These are phyloP conservation scores for Drosophila seguyi DNA, from an alignment of 1,140 invertebrate genomes.

Conservation along the genomic window DNA sequence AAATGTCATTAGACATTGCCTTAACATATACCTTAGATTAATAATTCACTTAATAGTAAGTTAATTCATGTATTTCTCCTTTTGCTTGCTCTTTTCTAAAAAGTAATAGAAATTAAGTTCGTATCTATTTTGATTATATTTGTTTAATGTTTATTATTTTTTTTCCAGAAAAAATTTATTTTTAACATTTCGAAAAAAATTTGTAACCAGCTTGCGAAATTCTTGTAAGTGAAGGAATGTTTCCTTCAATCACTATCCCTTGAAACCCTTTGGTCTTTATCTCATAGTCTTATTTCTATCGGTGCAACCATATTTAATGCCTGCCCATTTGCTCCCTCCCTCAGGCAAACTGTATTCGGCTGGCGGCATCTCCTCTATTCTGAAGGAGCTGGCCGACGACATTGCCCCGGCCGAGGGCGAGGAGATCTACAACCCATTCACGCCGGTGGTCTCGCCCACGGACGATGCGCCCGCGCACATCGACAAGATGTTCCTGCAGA, in stretches of 20 bases:
- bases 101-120: not conserved
- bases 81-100: no score
- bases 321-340: not conserved
- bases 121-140: not conserved
- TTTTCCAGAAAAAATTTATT: no score
- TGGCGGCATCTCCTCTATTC: constrained; percentile 80
- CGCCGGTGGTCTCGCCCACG: constrained; percentile 84
- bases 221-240: no score
- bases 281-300: constrained; percentile 6
- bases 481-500: constrained; percentile 85
- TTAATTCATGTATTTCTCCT: not conserved
- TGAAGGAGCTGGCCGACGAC: constrained; percentile 84
- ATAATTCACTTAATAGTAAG: not conserved
- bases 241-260: not conserved
- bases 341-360: constrained; percentile 82
- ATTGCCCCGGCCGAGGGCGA: constrained; percentile 80
- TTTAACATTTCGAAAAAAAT: not conserved
- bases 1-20: not conserved
- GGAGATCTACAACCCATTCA: constrained; percentile 85
- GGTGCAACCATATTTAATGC: constrained; percentile 6
- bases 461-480: constrained; percentile 84
- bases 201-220: no score
- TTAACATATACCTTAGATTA: not conserved
- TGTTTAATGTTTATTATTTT: no score
- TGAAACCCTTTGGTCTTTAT: not conserved